Base-by-base conservation (phyloP, 2,888 invertebrate species). In the Zele albiditarsus region DNA sequence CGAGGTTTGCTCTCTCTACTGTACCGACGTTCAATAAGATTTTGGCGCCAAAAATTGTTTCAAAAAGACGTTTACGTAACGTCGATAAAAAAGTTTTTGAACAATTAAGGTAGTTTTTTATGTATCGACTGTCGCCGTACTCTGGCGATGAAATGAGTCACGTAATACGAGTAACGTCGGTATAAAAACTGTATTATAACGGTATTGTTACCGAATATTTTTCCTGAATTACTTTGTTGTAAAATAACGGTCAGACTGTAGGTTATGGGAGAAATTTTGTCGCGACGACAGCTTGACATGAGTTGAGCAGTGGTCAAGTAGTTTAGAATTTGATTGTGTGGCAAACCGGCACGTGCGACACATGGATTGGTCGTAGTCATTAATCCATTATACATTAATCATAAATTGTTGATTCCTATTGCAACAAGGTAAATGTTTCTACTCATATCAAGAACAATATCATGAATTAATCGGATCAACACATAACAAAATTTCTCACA, bases 281-380 rank as follows among this genome's bases (percentile, higher is more conserved):
- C n/a, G 46, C 4, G 16, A n/a, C 20, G 53, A 3, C 53, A 53
- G 53, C 20, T 53, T 53, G 53, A 53, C 53, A 53, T 53, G 53
- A 53, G 20, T 53, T 20, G 16, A 69, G 57, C 20, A 20, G 46
- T n/a, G n/a, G 6, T n/a, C n/a, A 5, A 69, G 57, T 31, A 23
- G 25, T 28, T 69, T 28, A 28, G 27, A n/a, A 65, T 25, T 49
- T 67, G 67, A 67, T 49, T 69, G 68, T 69, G 68, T 69, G 68
- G 68, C 68, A 49, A 57, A 63, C 80, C 78, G 80, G 79, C 82
- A 83, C 82, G 82, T 82, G 83, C 79, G 78, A 73, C 77, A 73
- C 77, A 81, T 82, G 81, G 83, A 82, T 83, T 82, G 82, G 84
- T 82, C 80, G 78, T 80, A 78, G 75, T 70, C 42, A 42, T 27